Evolutionary conservation across 1,140 invertebrate species (phyloP).

Genomic region (Amphibalanus amphitrite): DNA sequence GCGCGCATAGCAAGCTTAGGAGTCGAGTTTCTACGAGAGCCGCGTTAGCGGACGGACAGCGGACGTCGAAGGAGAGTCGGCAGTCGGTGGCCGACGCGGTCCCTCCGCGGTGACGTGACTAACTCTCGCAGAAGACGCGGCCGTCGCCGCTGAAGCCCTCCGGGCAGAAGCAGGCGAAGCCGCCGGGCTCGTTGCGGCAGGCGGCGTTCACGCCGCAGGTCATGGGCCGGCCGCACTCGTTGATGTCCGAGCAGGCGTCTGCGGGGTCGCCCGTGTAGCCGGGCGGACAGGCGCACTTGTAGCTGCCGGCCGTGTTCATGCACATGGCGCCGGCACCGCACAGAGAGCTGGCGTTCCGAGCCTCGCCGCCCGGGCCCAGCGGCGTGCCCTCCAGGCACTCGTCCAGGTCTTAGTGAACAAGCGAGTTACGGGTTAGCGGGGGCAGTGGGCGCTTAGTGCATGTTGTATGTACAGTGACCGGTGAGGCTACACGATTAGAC

Average conservation of each 20-base stretch:
- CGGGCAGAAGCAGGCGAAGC: conserved; percentile 28
- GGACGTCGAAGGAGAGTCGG: not conserved
- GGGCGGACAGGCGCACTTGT: conserved; percentile 50
- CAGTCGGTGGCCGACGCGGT: too few relatives aligned
- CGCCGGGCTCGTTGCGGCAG: conserved; percentile 30
- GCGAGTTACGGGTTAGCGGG: not conserved
- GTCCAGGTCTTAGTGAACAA: conserved; percentile 39
- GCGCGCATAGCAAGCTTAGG: too few relatives aligned
- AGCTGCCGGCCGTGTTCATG: conserved; percentile 56
- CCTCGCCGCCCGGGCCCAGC: conserved; percentile 18
- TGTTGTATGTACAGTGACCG: not conserved
- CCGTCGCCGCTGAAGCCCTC: conserved; percentile 37
- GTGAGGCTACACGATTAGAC: not conserved
- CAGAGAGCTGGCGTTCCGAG: conserved; percentile 26
- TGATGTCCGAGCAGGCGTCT: conserved; percentile 39
- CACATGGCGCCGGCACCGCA: conserved; percentile 75
- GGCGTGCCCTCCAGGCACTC: conserved; percentile 35
- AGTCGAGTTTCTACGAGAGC: not conserved
- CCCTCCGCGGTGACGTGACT: conserved; percentile 29
- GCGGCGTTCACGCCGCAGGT: conserved; percentile 28
- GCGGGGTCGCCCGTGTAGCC: conserved; percentile 41
- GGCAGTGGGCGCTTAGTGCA: not conserved
- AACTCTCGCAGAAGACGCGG: conserved; percentile 54
- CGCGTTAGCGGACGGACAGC: not conserved
- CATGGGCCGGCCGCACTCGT: conserved; percentile 36